Evolutionary conservation across 2,113 vertebrate genomes (phyloP).

Genomic region (Pungitius pungitius): DNA sequence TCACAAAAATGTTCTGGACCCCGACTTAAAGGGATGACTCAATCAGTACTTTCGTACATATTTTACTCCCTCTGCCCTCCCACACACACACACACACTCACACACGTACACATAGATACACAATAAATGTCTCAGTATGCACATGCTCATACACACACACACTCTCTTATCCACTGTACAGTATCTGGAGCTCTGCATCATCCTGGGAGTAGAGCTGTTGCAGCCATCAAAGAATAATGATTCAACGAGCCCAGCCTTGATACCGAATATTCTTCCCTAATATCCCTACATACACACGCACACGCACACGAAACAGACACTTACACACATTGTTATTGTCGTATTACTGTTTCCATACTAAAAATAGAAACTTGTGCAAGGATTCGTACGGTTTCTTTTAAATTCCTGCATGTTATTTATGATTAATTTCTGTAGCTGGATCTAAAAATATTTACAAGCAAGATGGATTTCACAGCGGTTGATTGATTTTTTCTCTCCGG

Average conservation of each 20-base stretch:
- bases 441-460: background rate
- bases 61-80: conserved; percentile 1
- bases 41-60: conserved; percentile 43
- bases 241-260: conserved; percentile 29
- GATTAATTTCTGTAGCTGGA: background rate
- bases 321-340: background rate
- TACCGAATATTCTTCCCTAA: conserved; percentile 22
- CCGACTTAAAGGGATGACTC: conserved; percentile 51
- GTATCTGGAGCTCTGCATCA: conserved; percentile 28
- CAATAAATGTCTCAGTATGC: background rate
- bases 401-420: background rate
- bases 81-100: background rate
- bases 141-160: background rate
- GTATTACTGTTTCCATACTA: conserved; percentile 12
- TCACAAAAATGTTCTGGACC: conserved; percentile 64
- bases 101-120: background rate
- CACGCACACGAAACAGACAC: conserved; percentile 15
- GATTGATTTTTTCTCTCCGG: background rate
- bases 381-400: background rate
- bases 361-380: conserved; percentile 17
- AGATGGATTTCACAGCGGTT: background rate
- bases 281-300: conserved; percentile 6
- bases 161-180: conserved; percentile 24
- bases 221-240: conserved; percentile 50
- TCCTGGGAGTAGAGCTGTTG: conserved; percentile 32